phyloP scores from a whole-genome alignment of 1,140 invertebrate genomes.

The Palaemon carinicauda region DNA sequence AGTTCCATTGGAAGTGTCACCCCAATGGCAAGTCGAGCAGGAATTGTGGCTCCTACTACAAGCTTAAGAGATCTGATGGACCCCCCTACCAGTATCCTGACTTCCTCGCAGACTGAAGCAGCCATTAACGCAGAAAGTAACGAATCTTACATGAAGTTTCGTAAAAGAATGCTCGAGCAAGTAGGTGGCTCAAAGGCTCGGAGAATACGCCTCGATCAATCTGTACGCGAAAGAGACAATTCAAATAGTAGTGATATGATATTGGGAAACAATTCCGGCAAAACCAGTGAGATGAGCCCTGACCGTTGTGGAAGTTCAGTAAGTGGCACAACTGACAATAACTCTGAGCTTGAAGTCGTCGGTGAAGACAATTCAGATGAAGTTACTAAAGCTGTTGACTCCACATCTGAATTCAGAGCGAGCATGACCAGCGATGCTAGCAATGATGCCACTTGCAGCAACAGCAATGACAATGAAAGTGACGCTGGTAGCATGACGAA shows the following conservation, averaged over 20 bases:
- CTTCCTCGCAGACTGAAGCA: conserved; percentile 63
- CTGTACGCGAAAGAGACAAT: background rate
- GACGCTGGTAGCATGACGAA: conserved; percentile 16
- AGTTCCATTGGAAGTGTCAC: too few relatives aligned
- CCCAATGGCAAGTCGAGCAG: background rate
- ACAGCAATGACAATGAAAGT: background rate
- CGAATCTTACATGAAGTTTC: conserved; percentile 74
- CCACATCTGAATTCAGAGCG: background rate
- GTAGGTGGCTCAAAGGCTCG: conserved; percentile 71
- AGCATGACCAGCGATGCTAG: background rate
- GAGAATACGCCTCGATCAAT: conserved; percentile 27
- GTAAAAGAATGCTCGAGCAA: conserved; percentile 73
- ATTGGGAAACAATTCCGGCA: background rate
- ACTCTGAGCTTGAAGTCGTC: background rate
- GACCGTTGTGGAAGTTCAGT: too few relatives aligned
- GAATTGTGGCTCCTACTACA: background rate
- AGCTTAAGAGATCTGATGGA: background rate
- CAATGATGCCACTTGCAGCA: background rate
- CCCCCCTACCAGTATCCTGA: conserved; percentile 41
- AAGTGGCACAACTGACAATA: background rate
- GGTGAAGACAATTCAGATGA: background rate
- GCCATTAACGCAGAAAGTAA: conserved; percentile 67
- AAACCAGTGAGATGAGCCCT: too few relatives aligned
- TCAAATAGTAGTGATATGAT: background rate
- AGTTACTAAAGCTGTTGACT: background rate